Evolutionary conservation across 2,797 vertebrate genomes (phyloP).

Genomic region (Clamator glandarius): DNA sequence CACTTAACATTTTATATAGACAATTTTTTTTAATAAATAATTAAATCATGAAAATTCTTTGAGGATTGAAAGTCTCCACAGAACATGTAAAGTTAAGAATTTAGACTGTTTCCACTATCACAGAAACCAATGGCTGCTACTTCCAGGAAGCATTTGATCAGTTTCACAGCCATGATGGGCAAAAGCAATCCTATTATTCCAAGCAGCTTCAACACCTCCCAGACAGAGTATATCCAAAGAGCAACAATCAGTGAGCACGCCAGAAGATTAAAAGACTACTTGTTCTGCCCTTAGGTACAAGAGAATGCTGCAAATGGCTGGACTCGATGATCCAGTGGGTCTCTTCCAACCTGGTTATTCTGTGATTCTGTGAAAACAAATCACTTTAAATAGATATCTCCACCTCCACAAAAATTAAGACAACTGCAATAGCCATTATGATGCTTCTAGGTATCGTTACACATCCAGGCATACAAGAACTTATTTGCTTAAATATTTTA

Average conservation of each 20-base stretch:
- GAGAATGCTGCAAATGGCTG: neutral
- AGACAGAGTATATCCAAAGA: neutral
- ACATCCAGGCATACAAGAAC: neutral
- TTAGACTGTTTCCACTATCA: neutral
- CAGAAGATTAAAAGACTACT: neutral
- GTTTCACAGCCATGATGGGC: rapidly evolving
- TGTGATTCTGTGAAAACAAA: too few relatives aligned
- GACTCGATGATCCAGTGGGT: too few relatives aligned
- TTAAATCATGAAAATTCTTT: neutral
- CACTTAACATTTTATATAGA: neutral
- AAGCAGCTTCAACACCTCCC: neutral
- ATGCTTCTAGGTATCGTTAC: neutral
- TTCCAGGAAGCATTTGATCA: neutral
- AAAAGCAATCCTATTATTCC: neutral
- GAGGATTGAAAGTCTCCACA: neutral
- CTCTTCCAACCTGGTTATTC: too few relatives aligned
- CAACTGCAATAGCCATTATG: too few relatives aligned
- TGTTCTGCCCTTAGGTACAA: neutral
- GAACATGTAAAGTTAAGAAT: neutral
- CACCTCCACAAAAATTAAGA: neutral
- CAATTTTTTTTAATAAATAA: neutral
- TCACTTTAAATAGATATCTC: neutral
- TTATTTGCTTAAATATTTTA: neutral
- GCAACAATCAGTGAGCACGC: neutral
- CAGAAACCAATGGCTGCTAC: neutral